Base-by-base conservation (phyloP, 2,888 invertebrate species). In the Nezara viridula region DNA sequence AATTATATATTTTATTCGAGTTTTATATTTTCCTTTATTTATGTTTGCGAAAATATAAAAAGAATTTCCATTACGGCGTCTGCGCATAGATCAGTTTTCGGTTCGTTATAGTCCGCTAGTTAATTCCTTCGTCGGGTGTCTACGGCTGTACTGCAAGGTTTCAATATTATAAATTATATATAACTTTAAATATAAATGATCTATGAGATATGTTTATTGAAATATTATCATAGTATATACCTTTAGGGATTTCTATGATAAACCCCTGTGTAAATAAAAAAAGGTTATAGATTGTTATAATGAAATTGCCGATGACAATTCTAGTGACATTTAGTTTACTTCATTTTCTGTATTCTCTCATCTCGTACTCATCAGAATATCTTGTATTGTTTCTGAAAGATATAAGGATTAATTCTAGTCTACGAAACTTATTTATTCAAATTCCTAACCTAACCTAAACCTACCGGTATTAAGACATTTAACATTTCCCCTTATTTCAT, bases 261-360 rank as follows among this genome's bases (percentile, higher is more conserved):
- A n/a, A n/a, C 32, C 37, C 21, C 37, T 73, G 10, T 44, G 44
- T 44, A 5, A 5, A 6, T 21, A 12, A 73, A 27, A 32, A 16
- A 73, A 73, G 66, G 66, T 73, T 73, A 73, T 37, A 73, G 5
- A 73, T 73, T 73, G 37, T 73, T 73, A 37, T 37, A 73, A 7
- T 27, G 37, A 32, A 24, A 16, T 7, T 19, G 7, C 32, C 19
- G 7, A 27, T 73, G 66, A 19, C 66, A 9, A 32, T 32, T 37
- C 1, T 37, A 37, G 32, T 37, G 32, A 37, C 32, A 37, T 73
- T 21, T 73, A 37, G 37, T 37, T 37, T 14, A 37, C 32, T 37
- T 19, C 2, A 16, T 2, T 32, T 16, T 14, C 6, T 37, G 37
- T 73, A 10, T 73, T 7, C 21, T 21, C 0, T 5, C 19, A 73